Evolutionary conservation across 2,797 vertebrate genomes (phyloP).

Genomic region (Chrysocyon brachyurus): DNA sequence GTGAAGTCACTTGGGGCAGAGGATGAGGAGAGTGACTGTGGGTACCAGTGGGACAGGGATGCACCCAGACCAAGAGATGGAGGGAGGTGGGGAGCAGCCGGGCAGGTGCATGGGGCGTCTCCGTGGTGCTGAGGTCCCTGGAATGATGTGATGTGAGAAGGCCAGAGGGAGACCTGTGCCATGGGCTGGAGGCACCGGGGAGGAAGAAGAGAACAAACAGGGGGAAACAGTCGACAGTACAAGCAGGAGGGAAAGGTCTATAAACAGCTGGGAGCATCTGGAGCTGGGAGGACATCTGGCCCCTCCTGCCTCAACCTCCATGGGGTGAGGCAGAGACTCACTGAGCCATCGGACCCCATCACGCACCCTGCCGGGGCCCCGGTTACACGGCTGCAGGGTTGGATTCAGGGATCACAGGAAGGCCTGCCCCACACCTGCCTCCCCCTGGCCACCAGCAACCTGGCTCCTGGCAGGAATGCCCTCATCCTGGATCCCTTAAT

Average conservation of each 20-base stretch:
- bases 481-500: neutral
- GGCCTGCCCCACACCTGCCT: neutral
- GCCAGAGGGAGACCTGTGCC: neutral
- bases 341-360: neutral
- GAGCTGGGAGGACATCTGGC: no score
- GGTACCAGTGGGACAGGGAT: neutral
- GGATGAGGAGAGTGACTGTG: neutral
- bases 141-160: neutral
- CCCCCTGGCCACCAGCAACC: neutral
- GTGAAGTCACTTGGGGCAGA: neutral
- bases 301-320: neutral
- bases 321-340: neutral
- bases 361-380: neutral
- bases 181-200: neutral
- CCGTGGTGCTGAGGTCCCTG: neutral
- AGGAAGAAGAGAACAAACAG: neutral
- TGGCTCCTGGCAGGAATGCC: neutral
- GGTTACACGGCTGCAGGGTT: accelerated
- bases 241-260: neutral
- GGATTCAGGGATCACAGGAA: neutral
- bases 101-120: neutral
- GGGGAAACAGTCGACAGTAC: neutral
- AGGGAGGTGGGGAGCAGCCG: neutral
- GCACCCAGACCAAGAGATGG: neutral
- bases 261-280: neutral